Evolutionary conservation across 2,113 vertebrate species (phyloP).

Genomic region (Pomatorhinus ruficollis): DNA sequence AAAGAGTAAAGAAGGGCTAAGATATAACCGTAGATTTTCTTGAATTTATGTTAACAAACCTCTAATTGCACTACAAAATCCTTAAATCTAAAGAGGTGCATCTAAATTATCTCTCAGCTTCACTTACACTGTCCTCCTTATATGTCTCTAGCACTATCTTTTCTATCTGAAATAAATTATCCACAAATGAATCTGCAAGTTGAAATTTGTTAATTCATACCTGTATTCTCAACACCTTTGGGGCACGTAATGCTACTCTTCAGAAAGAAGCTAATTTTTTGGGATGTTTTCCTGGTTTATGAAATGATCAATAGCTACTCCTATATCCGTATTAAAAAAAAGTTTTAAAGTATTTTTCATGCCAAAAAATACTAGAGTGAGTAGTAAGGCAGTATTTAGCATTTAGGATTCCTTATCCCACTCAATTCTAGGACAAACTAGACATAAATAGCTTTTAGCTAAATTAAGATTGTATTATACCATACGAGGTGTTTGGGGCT

Average conservation of each 20-base stretch:
- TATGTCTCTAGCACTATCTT: neutral
- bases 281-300: neutral
- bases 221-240: neutral
- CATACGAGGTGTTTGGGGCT: fast-evolving
- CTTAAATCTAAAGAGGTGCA: neutral
- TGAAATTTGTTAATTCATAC: neutral
- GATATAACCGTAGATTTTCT: neutral
- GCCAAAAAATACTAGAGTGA: neutral
- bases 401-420: neutral
- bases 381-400: neutral
- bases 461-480: neutral
- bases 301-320: neutral
- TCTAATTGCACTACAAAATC: neutral
- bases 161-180: neutral
- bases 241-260: neutral
- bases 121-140: neutral
- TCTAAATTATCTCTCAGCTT: neutral
- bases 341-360: neutral
- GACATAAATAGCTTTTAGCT: neutral
- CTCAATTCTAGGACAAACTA: neutral
- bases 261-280: neutral
- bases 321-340: neutral
- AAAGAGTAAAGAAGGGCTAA: neutral
- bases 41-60: neutral
- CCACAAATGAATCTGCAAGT: neutral